Conservation (phyloP, 35 echinoderm and acorn worm species). For the Heliocidaris tuberculata region DNA sequence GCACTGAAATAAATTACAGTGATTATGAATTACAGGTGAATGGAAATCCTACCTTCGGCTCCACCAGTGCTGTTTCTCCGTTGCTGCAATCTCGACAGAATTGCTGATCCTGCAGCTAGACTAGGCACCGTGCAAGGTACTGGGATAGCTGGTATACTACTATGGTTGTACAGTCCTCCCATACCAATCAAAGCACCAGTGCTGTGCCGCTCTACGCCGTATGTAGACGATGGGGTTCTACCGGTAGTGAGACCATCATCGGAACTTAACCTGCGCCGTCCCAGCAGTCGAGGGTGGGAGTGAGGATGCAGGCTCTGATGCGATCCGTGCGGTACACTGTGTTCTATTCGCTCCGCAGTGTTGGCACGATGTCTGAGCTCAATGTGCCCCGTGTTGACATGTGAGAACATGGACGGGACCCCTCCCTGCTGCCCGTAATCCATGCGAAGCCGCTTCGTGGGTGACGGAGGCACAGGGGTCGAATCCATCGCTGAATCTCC, state of each 20-base stretch:
- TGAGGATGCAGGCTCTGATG: neutral
- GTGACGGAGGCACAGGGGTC: neutral
- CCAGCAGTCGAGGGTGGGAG: neutral
- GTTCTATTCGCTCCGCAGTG: neutral
- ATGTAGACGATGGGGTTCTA: neutral
- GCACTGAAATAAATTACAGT: too few relatives aligned
- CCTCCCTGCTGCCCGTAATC: neutral
- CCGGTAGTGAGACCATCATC: neutral
- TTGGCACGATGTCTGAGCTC: slow-evolving; percentile 11
- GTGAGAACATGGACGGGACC: neutral
- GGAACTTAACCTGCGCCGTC: neutral
- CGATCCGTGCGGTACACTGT: neutral
- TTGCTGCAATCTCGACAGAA: neutral
- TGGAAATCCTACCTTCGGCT: neutral
- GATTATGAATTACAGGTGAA: too few relatives aligned
- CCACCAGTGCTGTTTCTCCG: slow-evolving; percentile 20
- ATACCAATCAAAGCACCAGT: neutral
- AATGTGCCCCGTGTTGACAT: neutral
- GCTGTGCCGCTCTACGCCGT: neutral
- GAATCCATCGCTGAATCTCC: neutral
- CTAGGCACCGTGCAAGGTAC: slow-evolving; percentile 9
- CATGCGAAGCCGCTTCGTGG: neutral
- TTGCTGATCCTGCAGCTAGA: neutral
- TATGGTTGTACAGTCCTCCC: neutral
- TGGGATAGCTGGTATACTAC: neutral